Base-by-base conservation (phyloP, 30 jellyfish, hydroid and myxozoan genomes). In the Chironex yamaguchii region DNA sequence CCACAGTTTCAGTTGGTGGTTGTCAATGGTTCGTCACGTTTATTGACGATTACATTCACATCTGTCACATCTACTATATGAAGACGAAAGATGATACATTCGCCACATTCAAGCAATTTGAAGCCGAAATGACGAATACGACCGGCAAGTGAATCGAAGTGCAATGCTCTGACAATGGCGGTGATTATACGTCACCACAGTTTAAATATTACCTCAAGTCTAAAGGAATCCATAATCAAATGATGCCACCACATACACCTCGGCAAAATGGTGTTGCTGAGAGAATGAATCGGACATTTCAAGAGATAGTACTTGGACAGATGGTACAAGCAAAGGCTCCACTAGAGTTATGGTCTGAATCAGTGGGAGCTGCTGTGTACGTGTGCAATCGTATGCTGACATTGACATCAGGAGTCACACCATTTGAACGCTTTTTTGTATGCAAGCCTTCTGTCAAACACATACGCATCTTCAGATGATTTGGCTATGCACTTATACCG, bases 111-210 rank as follows among this genome's bases (percentile, higher is more conserved):
- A 4, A 0, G 33, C 83, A 77, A 50, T 76, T 78, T 62, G 52
- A 77, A 62, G 80, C 87, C 2, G 25, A 62, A 81, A 81, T 86
- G 29, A 84, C 53, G 30, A 85, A 72, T 24, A 14, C 58, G 28
- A 75, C 81, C 29, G 96, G 92, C 11, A 33, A 30, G 32, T 36
- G 22, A 32, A 17, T 86, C 21, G 77, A 86, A 66, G 27, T 52
- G 0, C 51, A 58, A 4, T 79, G 88, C 22, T 32, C 96, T 36
- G 95, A 85, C 75, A 82, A 83, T 58, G 88, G 95, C 1, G 95
- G 95, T 0, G 95, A 88, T 48, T 88, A 79, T 76, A 48, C n/a
- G 2, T 88, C 96, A 14, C 65, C 66, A 25, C 89, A 34, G n/a
- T 83, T 83, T 34, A 36, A 49, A 13, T 85, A 83, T 0, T 83